These are phyloP conservation scores for Perithous albicinctus DNA, from an alignment of 2,888 invertebrate genomes.

Conservation along the genomic window DNA sequence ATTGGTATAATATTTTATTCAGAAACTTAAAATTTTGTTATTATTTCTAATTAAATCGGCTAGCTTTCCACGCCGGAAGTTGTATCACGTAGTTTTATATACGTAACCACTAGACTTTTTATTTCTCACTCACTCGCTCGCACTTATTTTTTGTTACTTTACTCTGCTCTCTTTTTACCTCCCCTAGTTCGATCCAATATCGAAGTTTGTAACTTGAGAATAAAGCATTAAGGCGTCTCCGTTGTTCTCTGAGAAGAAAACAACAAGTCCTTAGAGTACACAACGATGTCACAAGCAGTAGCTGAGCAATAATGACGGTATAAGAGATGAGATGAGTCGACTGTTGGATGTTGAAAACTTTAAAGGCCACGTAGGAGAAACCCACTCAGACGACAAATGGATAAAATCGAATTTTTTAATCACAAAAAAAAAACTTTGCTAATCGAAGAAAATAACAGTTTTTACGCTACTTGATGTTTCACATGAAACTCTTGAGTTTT, in stretches of 20 bases:
- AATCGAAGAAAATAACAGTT: background rate
- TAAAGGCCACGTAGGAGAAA: background rate
- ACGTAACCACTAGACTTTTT: constrained; percentile 9
- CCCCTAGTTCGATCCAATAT: constrained; percentile 36
- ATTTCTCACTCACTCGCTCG: background rate
- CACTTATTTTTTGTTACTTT: background rate
- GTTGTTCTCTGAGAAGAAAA: constrained; percentile 11
- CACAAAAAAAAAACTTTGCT: background rate
- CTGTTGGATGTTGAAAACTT: constrained; percentile 19
- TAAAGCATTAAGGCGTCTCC: constrained; percentile 27
- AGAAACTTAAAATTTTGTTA: background rate
- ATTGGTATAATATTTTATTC: background rate
- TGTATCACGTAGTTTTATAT: background rate
- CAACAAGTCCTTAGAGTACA: background rate
- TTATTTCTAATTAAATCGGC: background rate
- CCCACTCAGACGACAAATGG: constrained; percentile 7
- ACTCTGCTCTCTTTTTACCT: too few relatives aligned
- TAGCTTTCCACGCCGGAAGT: background rate
- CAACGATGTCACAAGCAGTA: background rate
- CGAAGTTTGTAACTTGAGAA: constrained; percentile 38
- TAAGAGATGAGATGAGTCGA: background rate
- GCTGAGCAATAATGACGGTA: background rate
- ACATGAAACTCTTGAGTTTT: background rate
- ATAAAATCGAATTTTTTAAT: background rate
- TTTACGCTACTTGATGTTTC: background rate